phyloP scores from a whole-genome alignment of 2,113 vertebrate species.

The Zosterops lateralis region DNA sequence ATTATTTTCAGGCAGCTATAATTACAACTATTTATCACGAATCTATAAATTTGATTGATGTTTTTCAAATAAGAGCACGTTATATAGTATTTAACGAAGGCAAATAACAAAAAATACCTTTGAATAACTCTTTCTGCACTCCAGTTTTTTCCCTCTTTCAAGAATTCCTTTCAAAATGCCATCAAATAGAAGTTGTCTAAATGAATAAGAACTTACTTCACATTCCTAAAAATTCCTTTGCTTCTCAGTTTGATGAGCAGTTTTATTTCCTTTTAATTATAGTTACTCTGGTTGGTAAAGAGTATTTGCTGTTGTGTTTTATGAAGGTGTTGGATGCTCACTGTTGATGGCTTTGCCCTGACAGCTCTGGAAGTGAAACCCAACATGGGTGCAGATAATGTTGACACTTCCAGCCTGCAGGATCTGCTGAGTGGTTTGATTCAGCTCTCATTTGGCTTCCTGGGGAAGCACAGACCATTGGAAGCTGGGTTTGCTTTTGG shows the following conservation, averaged over 20 bases:
- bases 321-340: neutral
- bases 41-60: conserved; percentile 53
- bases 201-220: conserved; percentile 36
- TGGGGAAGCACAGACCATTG: neutral
- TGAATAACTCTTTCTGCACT: conserved; percentile 24
- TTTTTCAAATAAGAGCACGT: conserved; percentile 31
- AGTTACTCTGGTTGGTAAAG: neutral
- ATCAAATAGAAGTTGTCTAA: conserved; percentile 10
- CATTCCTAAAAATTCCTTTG: neutral
- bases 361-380: neutral
- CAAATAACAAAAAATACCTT: conserved; percentile 8
- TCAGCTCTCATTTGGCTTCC: neutral
- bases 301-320: neutral
- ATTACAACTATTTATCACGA: conserved; percentile 35
- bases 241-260: neutral
- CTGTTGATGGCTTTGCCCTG: neutral
- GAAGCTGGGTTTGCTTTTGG: neutral
- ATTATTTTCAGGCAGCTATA: conserved; percentile 52
- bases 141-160: neutral
- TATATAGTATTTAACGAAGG: conserved; percentile 23
- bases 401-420: neutral
- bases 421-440: neutral
- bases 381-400: neutral
- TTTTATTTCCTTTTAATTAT: conserved; percentile 32
- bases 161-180: conserved; percentile 42